A percentile compares a stretch with the other conserved stretches of the same genome.
Conservation (phyloP, 2,797 vertebrate species). For the Chaenodraco wilsoni region DNA sequence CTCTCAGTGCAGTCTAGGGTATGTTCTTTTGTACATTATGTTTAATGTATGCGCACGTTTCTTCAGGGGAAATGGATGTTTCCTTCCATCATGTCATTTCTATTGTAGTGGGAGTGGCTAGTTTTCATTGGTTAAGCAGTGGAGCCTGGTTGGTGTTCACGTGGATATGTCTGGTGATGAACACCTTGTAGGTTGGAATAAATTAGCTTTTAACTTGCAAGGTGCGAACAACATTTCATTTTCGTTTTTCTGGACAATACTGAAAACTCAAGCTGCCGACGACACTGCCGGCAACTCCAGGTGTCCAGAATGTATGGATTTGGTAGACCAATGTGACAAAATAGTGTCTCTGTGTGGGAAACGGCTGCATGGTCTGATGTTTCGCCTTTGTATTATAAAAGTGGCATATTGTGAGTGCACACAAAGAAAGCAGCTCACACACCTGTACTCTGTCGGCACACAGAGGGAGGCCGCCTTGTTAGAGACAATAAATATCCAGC, state of each 20-base stretch:
- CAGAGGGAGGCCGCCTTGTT: conserved; percentile 13
- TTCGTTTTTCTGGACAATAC: neutral
- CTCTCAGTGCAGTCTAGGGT: neutral
- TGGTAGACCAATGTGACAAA: neutral
- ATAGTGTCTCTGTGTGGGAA: neutral
- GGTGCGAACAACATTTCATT: neutral
- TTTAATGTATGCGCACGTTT: neutral
- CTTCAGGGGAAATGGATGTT: neutral
- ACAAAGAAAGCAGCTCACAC: conserved; percentile 37
- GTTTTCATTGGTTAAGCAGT: neutral
- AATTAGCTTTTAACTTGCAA: neutral
- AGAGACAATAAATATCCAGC: conserved; percentile 57
- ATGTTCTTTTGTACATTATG: neutral
- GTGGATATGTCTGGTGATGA: neutral
- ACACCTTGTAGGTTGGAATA: neutral
- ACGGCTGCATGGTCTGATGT: neutral
- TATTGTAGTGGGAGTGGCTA: too few species aligned
- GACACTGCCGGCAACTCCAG: neutral
- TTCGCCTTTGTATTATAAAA: conserved; percentile 1
- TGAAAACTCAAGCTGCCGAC: neutral
- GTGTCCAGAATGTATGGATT: neutral
- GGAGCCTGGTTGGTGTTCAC: neutral
- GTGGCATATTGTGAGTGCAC: conserved; percentile 20
- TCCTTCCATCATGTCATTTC: too few species aligned
- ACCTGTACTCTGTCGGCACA: conserved; percentile 54